These are phyloP conservation scores for Pitta sordida DNA, from an alignment of 2,113 vertebrate genomes.

Conservation along the genomic window DNA sequence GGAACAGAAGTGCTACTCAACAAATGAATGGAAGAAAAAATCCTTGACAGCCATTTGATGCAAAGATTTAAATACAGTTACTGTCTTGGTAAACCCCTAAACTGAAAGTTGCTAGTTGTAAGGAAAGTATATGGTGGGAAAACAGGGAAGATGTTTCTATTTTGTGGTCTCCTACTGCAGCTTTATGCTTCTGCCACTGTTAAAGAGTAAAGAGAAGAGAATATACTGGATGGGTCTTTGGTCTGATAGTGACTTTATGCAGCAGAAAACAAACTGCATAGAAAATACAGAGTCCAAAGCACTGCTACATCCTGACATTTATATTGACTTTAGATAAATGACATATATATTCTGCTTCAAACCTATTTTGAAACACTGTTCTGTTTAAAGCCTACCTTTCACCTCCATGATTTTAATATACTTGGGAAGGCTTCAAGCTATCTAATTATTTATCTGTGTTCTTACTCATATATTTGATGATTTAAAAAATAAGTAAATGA, in stretches of 20 bases:
- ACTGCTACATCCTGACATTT: not conserved
- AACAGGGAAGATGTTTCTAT: not conserved
- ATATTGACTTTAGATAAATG: not conserved
- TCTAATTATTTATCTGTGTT: slow-evolving; percentile 2
- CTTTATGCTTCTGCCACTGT: not conserved
- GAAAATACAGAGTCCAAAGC: not conserved
- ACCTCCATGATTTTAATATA: not conserved
- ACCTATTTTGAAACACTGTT: not conserved
- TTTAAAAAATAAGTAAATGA: slow-evolving; percentile 13
- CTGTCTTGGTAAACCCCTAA: not conserved
- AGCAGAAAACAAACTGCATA: not conserved
- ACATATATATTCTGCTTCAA: not conserved
- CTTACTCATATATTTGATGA: not conserved
- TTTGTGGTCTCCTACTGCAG: not conserved
- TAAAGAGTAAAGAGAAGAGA: not conserved
- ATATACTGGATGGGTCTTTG: not conserved
- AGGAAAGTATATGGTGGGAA: not conserved
- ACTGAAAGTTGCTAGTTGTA: not conserved
- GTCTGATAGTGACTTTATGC: not conserved
- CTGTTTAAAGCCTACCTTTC: not conserved
- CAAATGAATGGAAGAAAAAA: not conserved
- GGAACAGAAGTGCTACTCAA: not conserved
- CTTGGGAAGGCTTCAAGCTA: not conserved
- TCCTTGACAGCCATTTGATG: not conserved
- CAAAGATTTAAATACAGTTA: not conserved